These are phyloP conservation scores for Chunga burmeisteri DNA, from an alignment of 2,113 vertebrate species.

Conservation along the genomic window DNA sequence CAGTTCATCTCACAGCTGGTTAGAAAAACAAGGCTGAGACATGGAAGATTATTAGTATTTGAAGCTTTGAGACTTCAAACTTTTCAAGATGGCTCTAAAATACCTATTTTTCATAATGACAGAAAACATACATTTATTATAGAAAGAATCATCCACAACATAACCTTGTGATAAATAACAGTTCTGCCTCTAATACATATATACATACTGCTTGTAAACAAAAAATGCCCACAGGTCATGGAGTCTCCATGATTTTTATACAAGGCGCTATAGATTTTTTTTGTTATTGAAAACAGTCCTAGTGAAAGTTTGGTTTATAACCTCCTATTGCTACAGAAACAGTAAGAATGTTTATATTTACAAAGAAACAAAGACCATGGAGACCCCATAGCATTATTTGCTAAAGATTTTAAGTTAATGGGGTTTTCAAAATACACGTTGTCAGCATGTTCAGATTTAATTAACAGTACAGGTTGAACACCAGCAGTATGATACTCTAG, in stretches of 20 bases:
- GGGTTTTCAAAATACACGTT: slow-evolving; percentile 40
- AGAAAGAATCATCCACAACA: slow-evolving; percentile 58
- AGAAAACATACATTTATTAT: slow-evolving; percentile 47
- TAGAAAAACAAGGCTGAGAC: slow-evolving; percentile 45
- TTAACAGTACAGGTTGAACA: slow-evolving; percentile 60
- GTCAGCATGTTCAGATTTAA: background rate
- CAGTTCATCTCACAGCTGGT: slow-evolving; percentile 26
- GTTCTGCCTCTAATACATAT: slow-evolving; percentile 74
- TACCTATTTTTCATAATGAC: slow-evolving; percentile 21
- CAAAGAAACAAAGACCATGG: slow-evolving; percentile 65
- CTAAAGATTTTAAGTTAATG: slow-evolving; percentile 13
- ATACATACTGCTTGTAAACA: slow-evolving; percentile 65
- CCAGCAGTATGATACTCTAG: slow-evolving; percentile 47
- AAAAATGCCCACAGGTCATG: slow-evolving; percentile 64
- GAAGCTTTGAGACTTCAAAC: slow-evolving; percentile 27
- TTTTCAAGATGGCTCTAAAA: slow-evolving; percentile 28
- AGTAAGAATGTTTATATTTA: slow-evolving; percentile 69
- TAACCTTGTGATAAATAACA: slow-evolving; percentile 71
- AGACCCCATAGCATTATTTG: slow-evolving; percentile 58
- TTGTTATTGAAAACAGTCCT: slow-evolving; percentile 68
- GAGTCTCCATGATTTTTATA: slow-evolving; percentile 68
- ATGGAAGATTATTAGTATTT: background rate
- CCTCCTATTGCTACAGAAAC: slow-evolving; percentile 77
- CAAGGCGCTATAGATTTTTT: slow-evolving; percentile 59
- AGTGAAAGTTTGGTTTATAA: slow-evolving; percentile 71